These are phyloP conservation scores for Hesperophylax magnus DNA, from an alignment of 1,140 invertebrate species.

Conservation along the genomic window DNA sequence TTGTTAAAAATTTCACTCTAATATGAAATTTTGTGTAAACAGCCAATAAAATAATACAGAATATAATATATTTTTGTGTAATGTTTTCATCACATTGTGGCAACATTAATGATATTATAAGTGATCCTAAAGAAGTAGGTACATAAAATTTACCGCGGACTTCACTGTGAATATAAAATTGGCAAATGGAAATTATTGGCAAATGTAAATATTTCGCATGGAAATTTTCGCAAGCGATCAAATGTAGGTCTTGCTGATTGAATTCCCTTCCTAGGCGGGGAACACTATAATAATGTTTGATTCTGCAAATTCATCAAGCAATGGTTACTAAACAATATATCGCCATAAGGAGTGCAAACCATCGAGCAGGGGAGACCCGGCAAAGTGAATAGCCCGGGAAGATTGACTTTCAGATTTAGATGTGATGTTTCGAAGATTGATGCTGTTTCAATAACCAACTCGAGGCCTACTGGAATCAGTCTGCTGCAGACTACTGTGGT, in stretches of 20 bases:
- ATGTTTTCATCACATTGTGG: too few relatives aligned
- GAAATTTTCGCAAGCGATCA: not conserved
- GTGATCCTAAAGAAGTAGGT: too few relatives aligned
- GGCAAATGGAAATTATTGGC: constrained; percentile 13
- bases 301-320: not conserved
- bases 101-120: too few relatives aligned
- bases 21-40: too few relatives aligned
- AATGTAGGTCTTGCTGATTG: constrained; percentile 30
- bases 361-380: not conserved
- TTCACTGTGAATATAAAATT: not conserved
- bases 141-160: not conserved
- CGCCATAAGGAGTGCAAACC: not conserved
- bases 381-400: not conserved
- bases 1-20: too few relatives aligned
- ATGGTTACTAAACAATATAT: constrained; percentile 5
- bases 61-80: too few relatives aligned
- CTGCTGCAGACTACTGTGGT: not conserved
- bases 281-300: not conserved
- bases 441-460: not conserved
- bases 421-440: not conserved
- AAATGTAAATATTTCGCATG: constrained; percentile 22
- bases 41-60: too few relatives aligned
- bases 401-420: not conserved
- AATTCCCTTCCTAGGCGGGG: constrained; percentile 23
- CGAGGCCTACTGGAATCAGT: not conserved